Base-by-base conservation (phyloP, 2,797 vertebrate species). In the Nyctibius grandis region DNA sequence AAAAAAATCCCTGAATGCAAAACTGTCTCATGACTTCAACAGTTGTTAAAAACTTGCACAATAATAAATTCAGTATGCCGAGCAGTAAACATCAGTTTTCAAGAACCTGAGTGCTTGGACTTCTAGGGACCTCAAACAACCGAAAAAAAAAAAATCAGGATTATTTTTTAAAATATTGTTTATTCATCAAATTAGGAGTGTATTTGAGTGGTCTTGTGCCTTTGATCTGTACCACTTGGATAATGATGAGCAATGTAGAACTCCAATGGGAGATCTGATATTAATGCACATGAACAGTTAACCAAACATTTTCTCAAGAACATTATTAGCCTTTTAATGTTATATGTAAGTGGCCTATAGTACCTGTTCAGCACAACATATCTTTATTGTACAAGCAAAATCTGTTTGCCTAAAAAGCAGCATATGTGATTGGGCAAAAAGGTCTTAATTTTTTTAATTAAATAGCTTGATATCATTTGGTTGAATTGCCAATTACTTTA, bases 321-420 rank as follows among this genome's bases (percentile, higher is more conserved):
- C n/a, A 0, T 85, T 63, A 63, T 88, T 80, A 88, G 47, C 59
- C 74, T 90, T 93, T 40, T 87, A 85, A 92, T 45, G 48, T 92
- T 91, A 51, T 81, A 90, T 95, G 65, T 93, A 83, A 92, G 70
- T 97, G 96, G 97, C 97, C 97, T 98, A 97, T 95, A 95, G 96
- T 95, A 97, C 96, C 97, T 96, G 95, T 96, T 97, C 97, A 98
- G 96, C 91, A 97, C 97, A 98, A 98, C 97, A 98, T 98, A 98
- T 97, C 97, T 98, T 98, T 98, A 95, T 97, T 98, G 97, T 96
- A 98, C 96, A 76, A 98, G 96, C 97, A 98, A 98, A 98, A 98
- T 97, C 91, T 28, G 96, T 97, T 80, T 96, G 95, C 96, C 95
- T 96, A 95, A 96, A 97, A 97, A 97, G 95, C 97, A 97, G 96